Conservation (phyloP, 2,113 vertebrate genomes). For the Vidua chalybeata region DNA sequence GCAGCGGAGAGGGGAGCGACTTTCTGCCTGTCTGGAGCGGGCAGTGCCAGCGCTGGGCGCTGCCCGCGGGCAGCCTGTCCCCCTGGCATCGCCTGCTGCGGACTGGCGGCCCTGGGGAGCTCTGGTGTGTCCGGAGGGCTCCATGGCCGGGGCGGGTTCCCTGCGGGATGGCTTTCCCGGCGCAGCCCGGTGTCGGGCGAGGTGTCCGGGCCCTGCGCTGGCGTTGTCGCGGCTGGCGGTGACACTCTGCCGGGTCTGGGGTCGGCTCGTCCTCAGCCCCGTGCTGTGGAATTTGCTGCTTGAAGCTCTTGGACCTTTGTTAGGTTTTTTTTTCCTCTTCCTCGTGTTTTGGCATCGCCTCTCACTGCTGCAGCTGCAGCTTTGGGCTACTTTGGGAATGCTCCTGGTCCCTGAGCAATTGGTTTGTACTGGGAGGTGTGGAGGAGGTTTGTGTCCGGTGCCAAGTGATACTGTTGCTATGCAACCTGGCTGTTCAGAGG, state of each 20-base stretch:
- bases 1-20: accelerated
- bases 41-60: not conserved
- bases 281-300: not conserved
- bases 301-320: not conserved
- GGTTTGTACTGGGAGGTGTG: not conserved
- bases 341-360: not conserved
- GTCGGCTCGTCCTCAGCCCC: not conserved
- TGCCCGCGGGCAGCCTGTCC: no score
- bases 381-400: not conserved
- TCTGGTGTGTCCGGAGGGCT: accelerated
- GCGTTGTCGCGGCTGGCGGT: not conserved
- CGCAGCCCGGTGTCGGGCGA: not conserved
- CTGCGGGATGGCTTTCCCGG: not conserved
- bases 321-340: not conserved
- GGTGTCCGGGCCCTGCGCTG: not conserved
- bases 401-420: not conserved
- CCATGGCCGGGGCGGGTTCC: not conserved
- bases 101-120: not conserved
- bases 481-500: accelerated
- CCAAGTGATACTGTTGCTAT: accelerated
- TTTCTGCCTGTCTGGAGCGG: not conserved
- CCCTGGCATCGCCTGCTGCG: no score
- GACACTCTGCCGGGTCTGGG: not conserved
- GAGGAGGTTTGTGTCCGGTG: not conserved
- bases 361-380: not conserved